Conservation (phyloP, 2,113 vertebrate genomes). For the Psettodes erumei region DNA sequence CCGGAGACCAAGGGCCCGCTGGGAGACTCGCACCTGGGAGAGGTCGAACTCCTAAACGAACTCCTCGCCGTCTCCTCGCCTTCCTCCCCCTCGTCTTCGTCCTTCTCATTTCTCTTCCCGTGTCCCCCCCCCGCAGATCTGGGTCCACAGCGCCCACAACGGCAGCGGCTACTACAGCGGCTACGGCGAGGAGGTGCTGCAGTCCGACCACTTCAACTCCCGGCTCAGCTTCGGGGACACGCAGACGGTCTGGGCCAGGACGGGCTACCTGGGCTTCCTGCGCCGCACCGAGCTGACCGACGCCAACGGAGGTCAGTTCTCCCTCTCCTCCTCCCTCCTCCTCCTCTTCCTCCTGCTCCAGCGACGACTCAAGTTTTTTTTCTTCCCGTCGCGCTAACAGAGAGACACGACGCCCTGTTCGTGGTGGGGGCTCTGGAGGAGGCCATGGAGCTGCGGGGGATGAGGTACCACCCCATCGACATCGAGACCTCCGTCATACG, state of each 20-base stretch:
- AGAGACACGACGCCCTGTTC: slow-evolving; percentile 96
- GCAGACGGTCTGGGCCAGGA: slow-evolving; percentile 94
- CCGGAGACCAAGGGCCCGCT: slow-evolving; percentile 98
- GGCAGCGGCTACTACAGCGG: slow-evolving; percentile 98
- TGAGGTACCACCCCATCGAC: slow-evolving; percentile 98
- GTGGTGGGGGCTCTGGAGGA: slow-evolving; percentile 98
- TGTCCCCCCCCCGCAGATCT: slow-evolving; percentile 84
- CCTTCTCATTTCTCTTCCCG: neutral
- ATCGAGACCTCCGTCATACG: slow-evolving; percentile 98
- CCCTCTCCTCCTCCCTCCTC: fast-evolving
- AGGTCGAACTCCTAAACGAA: slow-evolving; percentile 84
- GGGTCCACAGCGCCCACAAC: slow-evolving; percentile 97
- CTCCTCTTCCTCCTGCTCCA: fast-evolving
- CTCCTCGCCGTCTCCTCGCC: neutral
- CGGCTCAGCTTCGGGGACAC: slow-evolving; percentile 97
- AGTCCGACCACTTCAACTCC: slow-evolving; percentile 97
- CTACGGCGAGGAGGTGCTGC: slow-evolving; percentile 96
- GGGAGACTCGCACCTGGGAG: slow-evolving; percentile 97
- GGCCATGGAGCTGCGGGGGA: slow-evolving; percentile 97
- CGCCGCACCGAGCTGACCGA: slow-evolving; percentile 97
- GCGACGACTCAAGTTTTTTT: neutral
- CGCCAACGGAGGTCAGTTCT: slow-evolving; percentile 91
- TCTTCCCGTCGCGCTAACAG: slow-evolving; percentile 70
- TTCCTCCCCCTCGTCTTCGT: neutral
- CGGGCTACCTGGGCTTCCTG: slow-evolving; percentile 97